These are phyloP conservation scores for Sphecodes monilicornis DNA, from an alignment of 2,888 invertebrate species.

Conservation along the genomic window DNA sequence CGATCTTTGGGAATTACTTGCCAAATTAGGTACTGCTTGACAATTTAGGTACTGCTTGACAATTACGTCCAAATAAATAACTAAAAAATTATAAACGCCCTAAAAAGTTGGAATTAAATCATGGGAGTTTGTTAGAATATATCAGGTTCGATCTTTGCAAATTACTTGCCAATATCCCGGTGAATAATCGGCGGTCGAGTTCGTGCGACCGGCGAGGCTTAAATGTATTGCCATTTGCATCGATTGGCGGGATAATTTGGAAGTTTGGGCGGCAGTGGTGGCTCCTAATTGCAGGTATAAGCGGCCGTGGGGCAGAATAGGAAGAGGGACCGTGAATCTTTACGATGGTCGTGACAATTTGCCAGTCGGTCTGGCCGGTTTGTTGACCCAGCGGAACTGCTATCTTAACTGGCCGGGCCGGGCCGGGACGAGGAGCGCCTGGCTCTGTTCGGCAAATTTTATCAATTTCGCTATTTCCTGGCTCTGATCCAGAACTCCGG, in stretches of 20 bases:
- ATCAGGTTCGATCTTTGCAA: neutral
- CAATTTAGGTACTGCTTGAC: no score
- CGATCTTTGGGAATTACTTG: no score
- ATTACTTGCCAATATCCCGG: neutral
- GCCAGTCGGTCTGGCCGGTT: slow-evolving; percentile 72
- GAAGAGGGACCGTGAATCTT: slow-evolving; percentile 23
- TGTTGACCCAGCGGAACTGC: slow-evolving; percentile 75
- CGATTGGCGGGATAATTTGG: slow-evolving; percentile 10
- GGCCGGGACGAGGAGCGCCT: slow-evolving; percentile 8
- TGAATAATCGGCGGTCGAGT: neutral
- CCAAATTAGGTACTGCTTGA: no score
- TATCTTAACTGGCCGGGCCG: slow-evolving; percentile 60
- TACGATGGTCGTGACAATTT: slow-evolving; percentile 68
- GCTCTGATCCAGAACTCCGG: slow-evolving; percentile 67
- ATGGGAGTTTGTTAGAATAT: no score
- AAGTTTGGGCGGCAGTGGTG: neutral
- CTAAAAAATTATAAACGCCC: no score
- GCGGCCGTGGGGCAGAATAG: neutral
- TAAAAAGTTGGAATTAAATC: no score
- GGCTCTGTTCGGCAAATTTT: slow-evolving; percentile 75
- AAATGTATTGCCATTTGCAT: slow-evolving; percentile 9
- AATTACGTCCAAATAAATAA: no score
- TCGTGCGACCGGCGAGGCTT: neutral
- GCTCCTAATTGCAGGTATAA: slow-evolving; percentile 11
- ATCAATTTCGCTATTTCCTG: slow-evolving; percentile 78